phyloP scores from a whole-genome alignment of 2,888 invertebrate genomes.

The Notodonta dromedarius region DNA sequence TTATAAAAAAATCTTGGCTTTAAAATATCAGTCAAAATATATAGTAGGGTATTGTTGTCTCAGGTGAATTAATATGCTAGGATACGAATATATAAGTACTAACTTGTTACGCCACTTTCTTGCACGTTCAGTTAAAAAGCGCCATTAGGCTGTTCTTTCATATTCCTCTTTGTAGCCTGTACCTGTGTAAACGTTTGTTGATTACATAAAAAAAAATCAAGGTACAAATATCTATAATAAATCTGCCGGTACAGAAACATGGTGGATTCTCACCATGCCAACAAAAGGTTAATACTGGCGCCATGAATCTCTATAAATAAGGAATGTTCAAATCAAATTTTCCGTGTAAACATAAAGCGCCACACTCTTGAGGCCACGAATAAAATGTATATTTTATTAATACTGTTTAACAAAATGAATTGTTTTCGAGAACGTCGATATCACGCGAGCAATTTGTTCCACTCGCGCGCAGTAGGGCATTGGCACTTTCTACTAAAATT shows the following conservation, averaged over 20 bases:
- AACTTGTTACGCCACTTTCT: too few relatives aligned
- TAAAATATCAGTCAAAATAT: too few relatives aligned
- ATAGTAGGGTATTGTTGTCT: too few relatives aligned
- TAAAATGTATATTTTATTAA: slow-evolving; percentile 43
- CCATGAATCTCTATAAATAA: slow-evolving; percentile 14
- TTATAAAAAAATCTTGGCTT: too few relatives aligned
- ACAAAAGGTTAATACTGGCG: not conserved
- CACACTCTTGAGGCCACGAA: slow-evolving; percentile 25
- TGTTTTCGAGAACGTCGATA: slow-evolving; percentile 58
- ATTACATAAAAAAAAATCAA: too few relatives aligned
- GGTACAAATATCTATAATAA: not conserved
- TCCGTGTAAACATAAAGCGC: slow-evolving; percentile 32
- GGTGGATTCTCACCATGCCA: not conserved
- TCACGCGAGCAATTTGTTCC: slow-evolving; percentile 76
- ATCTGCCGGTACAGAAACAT: not conserved
- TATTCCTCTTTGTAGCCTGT: not conserved
- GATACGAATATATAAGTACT: too few relatives aligned
- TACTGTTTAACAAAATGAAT: slow-evolving; percentile 60
- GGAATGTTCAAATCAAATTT: slow-evolving; percentile 15
- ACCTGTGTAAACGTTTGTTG: not conserved
- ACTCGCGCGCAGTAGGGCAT: slow-evolving; percentile 74
- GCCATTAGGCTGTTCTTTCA: too few relatives aligned
- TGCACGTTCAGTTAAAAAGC: too few relatives aligned
- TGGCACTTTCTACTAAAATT: slow-evolving; percentile 79
- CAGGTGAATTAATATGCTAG: too few relatives aligned